phyloP scores from a whole-genome alignment of 1,140 invertebrate species.

The Lucilia cuprina region DNA sequence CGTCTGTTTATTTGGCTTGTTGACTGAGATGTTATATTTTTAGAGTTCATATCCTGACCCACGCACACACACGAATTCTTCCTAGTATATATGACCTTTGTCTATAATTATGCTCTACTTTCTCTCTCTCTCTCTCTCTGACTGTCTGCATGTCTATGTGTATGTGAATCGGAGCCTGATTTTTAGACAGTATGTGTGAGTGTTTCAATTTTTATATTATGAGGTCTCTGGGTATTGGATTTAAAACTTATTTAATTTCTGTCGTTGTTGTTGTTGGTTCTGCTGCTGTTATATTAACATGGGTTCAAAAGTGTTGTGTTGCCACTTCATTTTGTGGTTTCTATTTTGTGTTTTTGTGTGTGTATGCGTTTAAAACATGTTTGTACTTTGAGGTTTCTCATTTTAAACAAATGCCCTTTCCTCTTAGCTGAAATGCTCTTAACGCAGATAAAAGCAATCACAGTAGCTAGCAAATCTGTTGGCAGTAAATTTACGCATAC shows the following conservation, averaged over 20 bases:
- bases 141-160: not conserved
- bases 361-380: not conserved
- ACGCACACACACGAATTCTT: not conserved
- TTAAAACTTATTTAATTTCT: not conserved
- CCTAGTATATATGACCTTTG: not conserved
- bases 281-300: not conserved
- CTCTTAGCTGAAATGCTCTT: no score
- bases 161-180: not conserved
- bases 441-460: no score
- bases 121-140: not conserved
- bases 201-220: not conserved
- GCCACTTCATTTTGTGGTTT: conserved; percentile 26
- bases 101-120: not conserved
- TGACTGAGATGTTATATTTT: not conserved
- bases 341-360: not conserved
- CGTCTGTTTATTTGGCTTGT: not conserved
- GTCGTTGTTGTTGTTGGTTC: not conserved
- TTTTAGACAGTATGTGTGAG: no score
- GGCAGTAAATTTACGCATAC: no score
- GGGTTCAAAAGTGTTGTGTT: conserved; percentile 1
- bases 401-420: no score
- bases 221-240: not conserved
- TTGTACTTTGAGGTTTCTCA: not conserved
- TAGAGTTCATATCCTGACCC: not conserved
- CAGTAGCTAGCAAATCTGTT: no score